Conservation (phyloP, 2,113 vertebrate genomes). For the Antennarius striatus region DNA sequence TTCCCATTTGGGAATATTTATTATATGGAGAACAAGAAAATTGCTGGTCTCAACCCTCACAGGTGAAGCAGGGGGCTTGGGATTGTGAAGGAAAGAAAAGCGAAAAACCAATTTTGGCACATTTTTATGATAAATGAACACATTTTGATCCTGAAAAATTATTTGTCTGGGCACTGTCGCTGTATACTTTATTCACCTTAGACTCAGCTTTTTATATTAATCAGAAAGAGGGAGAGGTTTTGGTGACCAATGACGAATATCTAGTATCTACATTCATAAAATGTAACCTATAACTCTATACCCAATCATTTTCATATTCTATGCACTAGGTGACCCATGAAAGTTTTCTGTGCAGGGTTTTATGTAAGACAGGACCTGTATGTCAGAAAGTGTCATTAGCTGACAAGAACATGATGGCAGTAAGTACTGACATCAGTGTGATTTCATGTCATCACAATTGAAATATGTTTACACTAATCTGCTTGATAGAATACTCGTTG, state of each 20-base stretch:
- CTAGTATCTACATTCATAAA: conserved; percentile 49
- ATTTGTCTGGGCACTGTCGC: background rate
- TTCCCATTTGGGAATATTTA: conserved; percentile 27
- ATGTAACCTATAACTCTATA: conserved; percentile 60
- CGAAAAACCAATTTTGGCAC: conserved; percentile 8
- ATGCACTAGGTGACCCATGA: conserved; percentile 34
- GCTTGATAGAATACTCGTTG: too few species aligned
- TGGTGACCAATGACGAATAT: conserved; percentile 54
- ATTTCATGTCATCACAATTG: background rate
- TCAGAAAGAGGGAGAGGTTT: conserved; percentile 11
- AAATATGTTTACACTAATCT: too few species aligned
- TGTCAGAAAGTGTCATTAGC: conserved; percentile 35
- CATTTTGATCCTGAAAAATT: conserved; percentile 17
- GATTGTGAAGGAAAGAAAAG: conserved; percentile 2
- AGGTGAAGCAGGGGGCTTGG: conserved; percentile 1
- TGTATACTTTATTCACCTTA: conserved; percentile 15
- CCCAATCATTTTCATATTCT: conserved; percentile 21
- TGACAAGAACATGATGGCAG: conserved; percentile 1
- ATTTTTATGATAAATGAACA: background rate
- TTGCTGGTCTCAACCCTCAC: conserved; percentile 26
- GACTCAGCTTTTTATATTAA: conserved; percentile 3
- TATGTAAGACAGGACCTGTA: conserved; percentile 39
- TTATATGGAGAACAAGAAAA: conserved; percentile 23
- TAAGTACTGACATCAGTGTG: background rate
- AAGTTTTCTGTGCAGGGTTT: conserved; percentile 29